Evolutionary conservation across 2,113 vertebrate genomes (phyloP).

Genomic region (Salvator merianae): DNA sequence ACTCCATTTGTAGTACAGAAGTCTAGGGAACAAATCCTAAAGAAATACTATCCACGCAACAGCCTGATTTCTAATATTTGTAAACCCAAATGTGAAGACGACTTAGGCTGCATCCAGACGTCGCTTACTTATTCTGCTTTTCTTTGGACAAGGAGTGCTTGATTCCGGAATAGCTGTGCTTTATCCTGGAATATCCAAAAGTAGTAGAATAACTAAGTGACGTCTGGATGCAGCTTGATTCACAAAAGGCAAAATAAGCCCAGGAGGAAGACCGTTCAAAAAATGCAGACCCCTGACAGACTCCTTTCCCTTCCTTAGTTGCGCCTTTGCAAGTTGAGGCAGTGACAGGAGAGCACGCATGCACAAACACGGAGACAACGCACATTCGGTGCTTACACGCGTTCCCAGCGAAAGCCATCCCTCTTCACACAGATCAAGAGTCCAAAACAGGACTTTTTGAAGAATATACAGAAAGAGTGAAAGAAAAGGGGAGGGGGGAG

Average conservation of each 20-base stretch:
- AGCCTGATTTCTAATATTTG: constrained; percentile 78
- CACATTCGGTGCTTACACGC: neutral
- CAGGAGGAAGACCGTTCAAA: constrained; percentile 27
- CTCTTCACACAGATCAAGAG: neutral
- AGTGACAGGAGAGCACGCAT: constrained; percentile 23
- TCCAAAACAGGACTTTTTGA: neutral
- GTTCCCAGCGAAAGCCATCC: constrained; percentile 3
- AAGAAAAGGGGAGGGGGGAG: neutral
- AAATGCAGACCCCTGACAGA: neutral
- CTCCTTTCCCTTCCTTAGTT: neutral
- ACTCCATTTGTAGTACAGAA: constrained; percentile 49
- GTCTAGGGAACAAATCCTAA: constrained; percentile 72
- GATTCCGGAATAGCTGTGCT: no score
- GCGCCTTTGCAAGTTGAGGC: constrained; percentile 28
- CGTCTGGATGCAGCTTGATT: no score
- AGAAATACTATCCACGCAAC: constrained; percentile 74
- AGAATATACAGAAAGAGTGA: constrained; percentile 20
- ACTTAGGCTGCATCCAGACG: no score
- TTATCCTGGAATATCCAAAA: no score
- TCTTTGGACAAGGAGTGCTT: no score
- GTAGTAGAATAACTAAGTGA: no score
- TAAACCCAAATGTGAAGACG: constrained; percentile 76
- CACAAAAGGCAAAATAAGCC: constrained; percentile 49
- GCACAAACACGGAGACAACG: neutral
- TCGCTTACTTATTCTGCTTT: no score